Base-by-base conservation (phyloP, 2,113 vertebrate species). In the Mustela lutreola region DNA sequence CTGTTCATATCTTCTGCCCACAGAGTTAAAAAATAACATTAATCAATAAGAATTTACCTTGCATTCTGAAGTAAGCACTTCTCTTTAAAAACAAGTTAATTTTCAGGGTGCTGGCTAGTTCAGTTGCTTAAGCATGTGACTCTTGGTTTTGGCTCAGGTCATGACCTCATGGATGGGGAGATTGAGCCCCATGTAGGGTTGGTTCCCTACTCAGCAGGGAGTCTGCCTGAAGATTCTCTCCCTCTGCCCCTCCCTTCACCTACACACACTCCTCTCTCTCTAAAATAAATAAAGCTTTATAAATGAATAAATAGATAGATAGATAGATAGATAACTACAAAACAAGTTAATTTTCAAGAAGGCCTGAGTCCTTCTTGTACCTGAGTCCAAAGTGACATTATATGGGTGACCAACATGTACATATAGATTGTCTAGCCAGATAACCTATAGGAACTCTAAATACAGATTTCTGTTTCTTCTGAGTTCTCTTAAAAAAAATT, bases 301-400 rank as follows among this genome's bases (percentile, higher is more conserved):
- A 70, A n/a, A 28, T 63, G 26, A 28, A 63, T 63, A 28, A 28
- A 63, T 63, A 26, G 7, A 67, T 67, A n/a, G 1, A 15, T 65
- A 15, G 7, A 65, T 65, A 53, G 11, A 50, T 50, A 33, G 2
- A 67, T 31, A 18, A 56, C 53, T 56, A 65, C 31, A 83, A 75
- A 56, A 82, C 48, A 88, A 95, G n/a, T 79, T 71, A 53, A 88
- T 58, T 70, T 92, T 88, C 75, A 78, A 16, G 92, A 60, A 60
- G 36, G 3, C 6, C 19, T 42, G 42, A 42, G 42, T 42, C 42
- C 42, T 42, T 42, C 42, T 93, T 91, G 53, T 79, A 42, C 26
- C 5, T 63, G 45, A 89, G 58, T 70, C 15, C 15, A 79, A 81
- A 83, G 75, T 87, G 45, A n/a, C n/a, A 22, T 36, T 50, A 11